Evolutionary conservation across 2,797 vertebrate species (phyloP).

Genomic region (Tamandua tetradactyla): DNA sequence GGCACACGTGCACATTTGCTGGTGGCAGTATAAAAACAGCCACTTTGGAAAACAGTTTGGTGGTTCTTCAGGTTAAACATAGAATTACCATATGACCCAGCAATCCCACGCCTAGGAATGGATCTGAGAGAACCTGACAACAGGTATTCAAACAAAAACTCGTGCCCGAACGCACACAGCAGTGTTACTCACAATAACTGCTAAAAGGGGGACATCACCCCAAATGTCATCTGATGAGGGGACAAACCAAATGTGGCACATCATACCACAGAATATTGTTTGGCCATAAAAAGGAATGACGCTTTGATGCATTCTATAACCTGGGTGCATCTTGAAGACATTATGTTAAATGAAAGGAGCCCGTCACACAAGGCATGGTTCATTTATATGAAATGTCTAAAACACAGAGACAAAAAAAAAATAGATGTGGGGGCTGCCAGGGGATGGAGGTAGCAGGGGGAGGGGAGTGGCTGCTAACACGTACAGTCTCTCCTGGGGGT

Average conservation of each 20-base stretch:
- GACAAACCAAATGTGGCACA: accelerated
- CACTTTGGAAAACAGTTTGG: neutral
- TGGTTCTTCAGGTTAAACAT: neutral
- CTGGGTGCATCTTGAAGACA: accelerated
- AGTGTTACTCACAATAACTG: no score
- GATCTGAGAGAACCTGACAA: neutral
- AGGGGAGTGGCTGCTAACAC: accelerated
- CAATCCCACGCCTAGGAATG: neutral
- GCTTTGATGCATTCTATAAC: accelerated
- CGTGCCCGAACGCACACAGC: accelerated
- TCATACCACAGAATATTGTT: accelerated
- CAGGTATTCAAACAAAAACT: accelerated
- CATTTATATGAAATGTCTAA: neutral
- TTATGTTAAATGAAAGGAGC: neutral
- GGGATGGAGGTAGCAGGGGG: neutral
- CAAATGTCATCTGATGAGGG: neutral
- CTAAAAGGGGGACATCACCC: neutral
- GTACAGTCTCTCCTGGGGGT: neutral
- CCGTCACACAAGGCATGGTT: neutral
- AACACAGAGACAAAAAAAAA: neutral
- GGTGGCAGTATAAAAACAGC: accelerated
- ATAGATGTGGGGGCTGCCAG: accelerated
- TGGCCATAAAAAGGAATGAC: neutral
- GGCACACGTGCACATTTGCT: accelerated
- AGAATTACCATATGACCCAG: neutral